Base-by-base conservation (phyloP, 2,113 vertebrate genomes). In the Hippocampus zosterae region DNA sequence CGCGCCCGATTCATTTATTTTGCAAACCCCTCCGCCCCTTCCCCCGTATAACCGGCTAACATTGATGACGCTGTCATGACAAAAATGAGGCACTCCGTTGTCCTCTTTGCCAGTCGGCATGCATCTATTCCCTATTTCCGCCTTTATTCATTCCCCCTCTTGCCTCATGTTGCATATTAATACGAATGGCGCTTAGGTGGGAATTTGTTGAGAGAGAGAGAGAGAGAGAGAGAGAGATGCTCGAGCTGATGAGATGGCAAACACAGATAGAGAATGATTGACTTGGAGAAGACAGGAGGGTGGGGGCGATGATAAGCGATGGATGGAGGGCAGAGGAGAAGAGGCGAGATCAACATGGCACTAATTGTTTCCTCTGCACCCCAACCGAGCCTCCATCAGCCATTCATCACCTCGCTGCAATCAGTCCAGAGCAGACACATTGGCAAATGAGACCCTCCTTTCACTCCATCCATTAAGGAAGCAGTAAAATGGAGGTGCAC, bases 281-380 rank as follows among this genome's bases (percentile, higher is more conserved):
- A 71, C 71, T 71, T 69, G 67, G 48, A 52, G 42, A 77, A 72
- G 18, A 19, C 60, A 68, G 63, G 16, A 44, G 70, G 37, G 79
- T 62, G 50, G 6, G 16, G 50, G 67, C 56, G 52, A 10, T 0
- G 12, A 23, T 80, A 85, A 84, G 67, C 71, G 62, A 85, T 81
- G 63, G 77, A 65, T 76, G 65, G 37, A 72, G 80, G 74, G 70
- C 13, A 48, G 84, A 74, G 82, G 71, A 72, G 76, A 69, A 64
- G 73, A 81, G 70, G 81, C 66, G 69, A 67, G 83, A 90, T 85
- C 88, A 89, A 86, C 86, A 84, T 81, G 85, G 76, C 89, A 79
- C 89, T 93, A 92, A 92, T 92, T 91, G 90, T 91, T 86, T 90
- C 78, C 86, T 84, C 83, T 73, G 79, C 82, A 77, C 76, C 77